These are phyloP conservation scores for Phyllostomus discolor DNA, from an alignment of 2,113 vertebrate genomes.

Conservation along the genomic window DNA sequence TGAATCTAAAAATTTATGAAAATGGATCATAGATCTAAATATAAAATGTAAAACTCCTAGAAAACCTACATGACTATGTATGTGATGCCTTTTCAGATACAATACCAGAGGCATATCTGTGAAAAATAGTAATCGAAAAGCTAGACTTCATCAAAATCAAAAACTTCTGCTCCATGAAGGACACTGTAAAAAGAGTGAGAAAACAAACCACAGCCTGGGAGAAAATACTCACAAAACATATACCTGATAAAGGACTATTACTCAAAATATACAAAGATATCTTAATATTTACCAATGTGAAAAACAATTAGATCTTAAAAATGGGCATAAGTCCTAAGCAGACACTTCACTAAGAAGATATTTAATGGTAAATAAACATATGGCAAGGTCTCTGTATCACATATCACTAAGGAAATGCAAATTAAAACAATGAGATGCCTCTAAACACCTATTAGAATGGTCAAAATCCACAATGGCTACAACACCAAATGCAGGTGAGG, in stretches of 20 bases:
- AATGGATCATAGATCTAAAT: background rate
- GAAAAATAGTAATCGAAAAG: background rate
- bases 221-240: background rate
- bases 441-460: background rate
- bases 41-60: background rate
- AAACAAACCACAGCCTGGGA: background rate
- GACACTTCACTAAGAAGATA: background rate
- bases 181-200: background rate
- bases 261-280: background rate
- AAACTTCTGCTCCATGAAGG: background rate
- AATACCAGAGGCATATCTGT: background rate
- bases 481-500: background rate
- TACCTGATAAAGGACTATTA: background rate
- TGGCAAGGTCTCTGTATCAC: background rate
- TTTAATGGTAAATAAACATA: background rate
- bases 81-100: background rate
- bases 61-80: background rate
- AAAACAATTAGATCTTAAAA: background rate
- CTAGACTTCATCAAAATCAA: background rate
- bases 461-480: background rate
- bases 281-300: background rate
- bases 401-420: background rate
- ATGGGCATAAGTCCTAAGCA: background rate
- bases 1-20: background rate
- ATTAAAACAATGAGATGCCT: background rate